Conservation (phyloP, 2,888 invertebrate genomes). For the Iphiclides podalirius region DNA sequence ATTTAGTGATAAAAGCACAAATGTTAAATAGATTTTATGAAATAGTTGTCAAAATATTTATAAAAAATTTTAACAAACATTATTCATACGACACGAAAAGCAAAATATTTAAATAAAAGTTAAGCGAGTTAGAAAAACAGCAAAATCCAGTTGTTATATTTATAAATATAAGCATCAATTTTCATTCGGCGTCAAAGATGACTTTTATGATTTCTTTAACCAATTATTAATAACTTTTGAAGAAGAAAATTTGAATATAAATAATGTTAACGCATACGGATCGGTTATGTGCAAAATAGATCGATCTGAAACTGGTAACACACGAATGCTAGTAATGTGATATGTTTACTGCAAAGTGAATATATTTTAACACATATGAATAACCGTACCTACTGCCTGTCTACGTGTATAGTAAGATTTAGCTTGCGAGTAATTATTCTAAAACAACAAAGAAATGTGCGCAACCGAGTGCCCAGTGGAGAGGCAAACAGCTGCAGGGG, state of each 20-base stretch:
- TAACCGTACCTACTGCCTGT: constrained; percentile 40
- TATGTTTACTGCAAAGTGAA: constrained; percentile 3
- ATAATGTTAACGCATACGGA: too few species aligned
- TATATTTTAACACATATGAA: constrained; percentile 21
- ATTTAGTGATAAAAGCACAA: constrained; percentile 54
- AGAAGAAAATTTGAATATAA: too few species aligned
- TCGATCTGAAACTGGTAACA: neutral
- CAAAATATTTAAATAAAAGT: too few species aligned
- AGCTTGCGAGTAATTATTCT: constrained; percentile 47
- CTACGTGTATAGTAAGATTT: constrained; percentile 58
- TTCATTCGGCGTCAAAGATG: too few species aligned
- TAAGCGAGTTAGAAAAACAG: too few species aligned
- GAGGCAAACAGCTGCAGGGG: too few species aligned
- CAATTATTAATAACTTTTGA: too few species aligned
- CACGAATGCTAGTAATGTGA: neutral
- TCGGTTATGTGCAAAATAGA: neutral
- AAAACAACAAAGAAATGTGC: constrained; percentile 1
- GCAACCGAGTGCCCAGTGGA: constrained; percentile 13
- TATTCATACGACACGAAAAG: too few species aligned
- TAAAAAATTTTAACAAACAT: neutral
- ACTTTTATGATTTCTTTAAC: too few species aligned
- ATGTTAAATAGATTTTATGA: constrained; percentile 36
- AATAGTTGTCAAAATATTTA: constrained; percentile 17
- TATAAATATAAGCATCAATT: too few species aligned
- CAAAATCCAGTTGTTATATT: too few species aligned